A percentile compares a stretch with the other conserved stretches of the same genome.
Evolutionary conservation across 2,797 vertebrate genomes (phyloP).

Genomic region (Phaenicophaeus curvirostris): DNA sequence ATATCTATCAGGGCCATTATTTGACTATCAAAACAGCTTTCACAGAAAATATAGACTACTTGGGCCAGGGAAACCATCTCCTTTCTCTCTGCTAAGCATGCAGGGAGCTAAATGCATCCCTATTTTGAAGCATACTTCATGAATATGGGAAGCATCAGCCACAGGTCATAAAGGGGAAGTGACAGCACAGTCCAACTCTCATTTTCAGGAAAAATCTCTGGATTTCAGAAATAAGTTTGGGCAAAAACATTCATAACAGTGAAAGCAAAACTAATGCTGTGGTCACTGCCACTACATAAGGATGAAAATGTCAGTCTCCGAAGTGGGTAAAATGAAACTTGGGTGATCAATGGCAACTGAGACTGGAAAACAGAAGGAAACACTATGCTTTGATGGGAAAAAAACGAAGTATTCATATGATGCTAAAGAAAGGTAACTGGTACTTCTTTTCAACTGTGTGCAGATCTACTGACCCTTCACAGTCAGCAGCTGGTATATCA

Average conservation of each 20-base stretch:
- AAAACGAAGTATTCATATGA: background rate
- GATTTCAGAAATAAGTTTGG: background rate
- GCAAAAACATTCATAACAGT: background rate
- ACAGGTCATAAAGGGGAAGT: background rate
- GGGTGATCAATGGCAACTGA: background rate
- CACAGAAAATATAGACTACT: background rate
- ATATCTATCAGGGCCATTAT: background rate
- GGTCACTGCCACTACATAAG: background rate
- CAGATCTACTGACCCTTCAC: background rate
- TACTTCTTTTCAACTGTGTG: background rate
- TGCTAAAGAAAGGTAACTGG: background rate
- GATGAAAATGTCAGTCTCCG: background rate
- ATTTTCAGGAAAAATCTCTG: background rate
- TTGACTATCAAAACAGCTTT: background rate
- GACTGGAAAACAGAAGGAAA: background rate
- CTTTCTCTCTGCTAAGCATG: background rate
- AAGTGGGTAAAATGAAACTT: background rate
- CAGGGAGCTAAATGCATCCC: background rate
- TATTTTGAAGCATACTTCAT: background rate
- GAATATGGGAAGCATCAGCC: background rate
- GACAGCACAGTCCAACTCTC: background rate
- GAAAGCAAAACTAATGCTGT: background rate
- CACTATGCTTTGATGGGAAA: background rate
- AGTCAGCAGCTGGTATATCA: background rate
- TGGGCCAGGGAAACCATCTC: background rate